Evolutionary conservation across 92 coral and sea anemone genomes (phyloP), one percentile per base, ranked within the genome.

Genomic region (Chrysogorgia sp.): DNA sequence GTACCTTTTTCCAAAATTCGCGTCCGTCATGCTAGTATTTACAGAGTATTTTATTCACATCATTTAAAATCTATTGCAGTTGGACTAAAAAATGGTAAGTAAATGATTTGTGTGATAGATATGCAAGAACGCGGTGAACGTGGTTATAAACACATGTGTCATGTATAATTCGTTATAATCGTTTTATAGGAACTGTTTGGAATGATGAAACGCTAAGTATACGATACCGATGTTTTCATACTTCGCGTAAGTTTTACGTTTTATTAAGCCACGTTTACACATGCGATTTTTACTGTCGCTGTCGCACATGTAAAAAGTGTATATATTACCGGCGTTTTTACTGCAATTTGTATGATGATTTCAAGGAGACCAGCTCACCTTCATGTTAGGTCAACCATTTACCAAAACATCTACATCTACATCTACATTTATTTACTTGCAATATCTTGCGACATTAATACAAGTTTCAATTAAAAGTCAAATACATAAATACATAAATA

Each of bases 191-290:
- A 47, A 47, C 2, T 15, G n/a, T 7, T 47, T 47, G 53, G 53
- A 47, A 47, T 47, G 53, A 15, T 47, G 10, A 47, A 2, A 2
- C n/a, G 53, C 10, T 47, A 7, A 24, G 21, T 37, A 17, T 69
- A 40, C 61, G 55, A 23, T 30, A 31, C 12, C 31, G 55, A 45
- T 23, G 40, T 41, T 25, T 69, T 14, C 76, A 69, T 48, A 69
- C 76, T 19, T 69, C 76, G 50, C 31, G 76, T 69, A 69, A 69
- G 76, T 69, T 19, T 58, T 69, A 13, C 34, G n/a, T 47, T 47
- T 12, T 47, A n/a, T 47, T 47, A 6, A 47, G 15, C 2, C 2
- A 7, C 15, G n/a, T 47, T 7, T 37, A 37, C 5, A 37, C 43
- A 4, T 4, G 43, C n/a, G n/a, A n/a, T n/a, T n/a, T n/a, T n/a